A percentile compares a stretch with the other conserved stretches of the same genome.
Conservation (phyloP, 2,797 vertebrate genomes). For the Pangasius sanitwongsei region DNA sequence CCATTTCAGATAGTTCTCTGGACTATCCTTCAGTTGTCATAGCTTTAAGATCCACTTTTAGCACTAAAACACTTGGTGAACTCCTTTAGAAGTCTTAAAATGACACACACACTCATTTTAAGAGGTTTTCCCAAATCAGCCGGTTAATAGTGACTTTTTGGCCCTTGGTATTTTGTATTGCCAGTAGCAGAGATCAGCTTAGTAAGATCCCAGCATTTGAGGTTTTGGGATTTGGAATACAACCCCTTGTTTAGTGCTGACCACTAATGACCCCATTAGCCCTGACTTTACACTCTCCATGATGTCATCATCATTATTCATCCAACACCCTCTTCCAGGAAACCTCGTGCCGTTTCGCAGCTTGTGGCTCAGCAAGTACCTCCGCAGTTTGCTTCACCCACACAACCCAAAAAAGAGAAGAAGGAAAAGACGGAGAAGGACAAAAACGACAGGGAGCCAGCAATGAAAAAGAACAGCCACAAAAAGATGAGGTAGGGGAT, state of each 20-base stretch:
- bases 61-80: neutral
- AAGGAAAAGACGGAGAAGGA: conserved; percentile 96
- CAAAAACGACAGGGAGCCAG: conserved; percentile 92
- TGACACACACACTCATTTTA: neutral
- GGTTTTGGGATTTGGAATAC: conserved; percentile 39
- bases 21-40: neutral
- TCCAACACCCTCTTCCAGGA: conserved; percentile 76
- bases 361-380: conserved; percentile 98
- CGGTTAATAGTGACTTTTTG: conserved; percentile 6
- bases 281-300: conserved; percentile 49
- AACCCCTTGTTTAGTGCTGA: conserved; percentile 45
- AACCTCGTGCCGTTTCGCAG: conserved; percentile 98
- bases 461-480: conserved; percentile 97
- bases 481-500: conserved; percentile 95
- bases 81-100: neutral
- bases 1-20: neutral
- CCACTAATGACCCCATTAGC: conserved; percentile 53
- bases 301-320: conserved; percentile 53
- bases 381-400: conserved; percentile 95
- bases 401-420: conserved; percentile 98
- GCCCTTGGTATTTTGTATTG: neutral
- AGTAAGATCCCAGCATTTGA: conserved; percentile 31
- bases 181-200: conserved; percentile 23
- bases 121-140: neutral
- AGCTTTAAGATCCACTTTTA: neutral